These are phyloP conservation scores for Lampris megalopsis DNA, from an alignment of 2,113 vertebrate genomes.

Conservation along the genomic window DNA sequence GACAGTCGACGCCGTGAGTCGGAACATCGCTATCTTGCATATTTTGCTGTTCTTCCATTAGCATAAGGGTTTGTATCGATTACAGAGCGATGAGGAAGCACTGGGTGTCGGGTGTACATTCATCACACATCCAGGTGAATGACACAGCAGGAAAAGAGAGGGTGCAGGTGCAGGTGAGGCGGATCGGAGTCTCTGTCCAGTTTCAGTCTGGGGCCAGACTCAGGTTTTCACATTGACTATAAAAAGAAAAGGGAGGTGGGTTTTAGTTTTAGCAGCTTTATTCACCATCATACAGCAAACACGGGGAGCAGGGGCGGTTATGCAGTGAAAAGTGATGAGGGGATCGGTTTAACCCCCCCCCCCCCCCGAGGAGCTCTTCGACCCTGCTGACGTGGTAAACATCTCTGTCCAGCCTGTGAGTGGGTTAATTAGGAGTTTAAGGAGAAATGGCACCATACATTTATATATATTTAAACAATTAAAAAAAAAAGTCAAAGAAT, in stretches of 20 bases:
- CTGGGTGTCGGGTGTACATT: conserved; percentile 65
- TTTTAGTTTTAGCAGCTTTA: conserved; percentile 61
- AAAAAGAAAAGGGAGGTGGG: conserved; percentile 70
- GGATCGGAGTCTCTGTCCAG: conserved; percentile 66
- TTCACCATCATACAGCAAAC: conserved; percentile 41
- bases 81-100: conserved; percentile 67
- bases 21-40: conserved; percentile 63
- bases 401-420: conserved; percentile 39
- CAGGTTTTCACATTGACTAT: conserved; percentile 85
- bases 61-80: conserved; percentile 57
- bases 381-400: conserved; percentile 34
- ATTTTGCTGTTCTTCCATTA: conserved; percentile 60
- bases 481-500: conserved; percentile 5
- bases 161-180: conserved; percentile 67
- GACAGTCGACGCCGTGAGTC: conserved; percentile 14
- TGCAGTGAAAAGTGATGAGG: conserved; percentile 51
- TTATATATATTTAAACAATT: neutral
- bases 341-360: conserved; percentile 26
- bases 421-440: conserved; percentile 61
- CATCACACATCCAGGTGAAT: conserved; percentile 73
- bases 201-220: conserved; percentile 73
- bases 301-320: conserved; percentile 64
- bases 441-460: conserved; percentile 55
- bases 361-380: conserved; percentile 19
- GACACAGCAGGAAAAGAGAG: conserved; percentile 65